Base-by-base conservation (phyloP, 2,888 invertebrate genomes). In the Nezara viridula region DNA sequence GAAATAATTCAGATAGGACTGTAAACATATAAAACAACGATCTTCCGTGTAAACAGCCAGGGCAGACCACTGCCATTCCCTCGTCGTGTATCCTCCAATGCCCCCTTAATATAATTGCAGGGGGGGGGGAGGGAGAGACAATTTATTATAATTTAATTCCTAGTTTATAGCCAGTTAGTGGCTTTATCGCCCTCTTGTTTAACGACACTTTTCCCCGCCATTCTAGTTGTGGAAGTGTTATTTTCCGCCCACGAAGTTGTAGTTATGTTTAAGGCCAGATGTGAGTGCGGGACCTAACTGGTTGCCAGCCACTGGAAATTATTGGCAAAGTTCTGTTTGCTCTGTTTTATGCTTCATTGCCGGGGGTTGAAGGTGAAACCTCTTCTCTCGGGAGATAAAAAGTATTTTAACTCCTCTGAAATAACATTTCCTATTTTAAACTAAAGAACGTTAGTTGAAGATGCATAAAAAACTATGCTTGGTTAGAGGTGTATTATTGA, bases 101-200 rank as follows among this genome's bases (percentile, higher is more conserved):
- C 4, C 37, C 19, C 16, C 14, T 73, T 21, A 37, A 73, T 73
- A 73, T 73, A 37, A 73, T 73, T 73, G 66, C 19, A 32, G 32
- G 19, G 37, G 9, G 37, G 44, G 44, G 44, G 44, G 44, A 44
- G 7, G 44, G 44, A n/a, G n/a, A n/a, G 14, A 60, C 66, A 73
- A 73, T 73, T 73, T 73, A 73, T 73, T 73, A 73, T 73, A 73
- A 73, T 73, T 73, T 73, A 73, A 73, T 37, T 37, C 37, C 4
- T 21, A 73, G 19, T 73, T 73, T 73, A 73, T 73, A 37, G 19
- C 16, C 32, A 37, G 66, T 73, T 73, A 73, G 66, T 73, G 66
- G 66, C 66, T 60, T 14, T 60, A 60, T 60, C 60, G 60, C 60
- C 60, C 0, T 14, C 60, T 73, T 37, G 66, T 73, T 73, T 73